A percentile compares a stretch with the other conserved stretches of the same genome.
Conservation (phyloP, 2,888 invertebrate species). For the Fragum sueziense region DNA sequence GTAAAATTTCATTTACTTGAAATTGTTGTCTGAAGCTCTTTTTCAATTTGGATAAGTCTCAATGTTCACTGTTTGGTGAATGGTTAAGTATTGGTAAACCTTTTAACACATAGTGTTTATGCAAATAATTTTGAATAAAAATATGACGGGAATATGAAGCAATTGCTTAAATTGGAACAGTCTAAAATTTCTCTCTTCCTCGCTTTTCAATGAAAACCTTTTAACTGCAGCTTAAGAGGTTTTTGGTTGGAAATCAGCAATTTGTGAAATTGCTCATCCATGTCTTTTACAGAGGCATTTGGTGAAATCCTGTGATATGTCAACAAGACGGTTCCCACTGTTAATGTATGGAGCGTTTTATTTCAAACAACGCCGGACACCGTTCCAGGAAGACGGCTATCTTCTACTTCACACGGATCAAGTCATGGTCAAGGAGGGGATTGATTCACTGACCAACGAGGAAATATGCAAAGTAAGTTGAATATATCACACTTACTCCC, state of each 20-base stretch:
- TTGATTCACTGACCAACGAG: conserved; percentile 40
- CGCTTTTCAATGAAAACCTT: too few species aligned
- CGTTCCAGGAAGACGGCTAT: conserved; percentile 46
- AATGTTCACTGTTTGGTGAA: too few species aligned
- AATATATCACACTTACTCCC: not conserved
- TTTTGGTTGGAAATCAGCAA: not conserved
- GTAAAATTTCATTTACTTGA: too few species aligned
- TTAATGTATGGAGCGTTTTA: conserved; percentile 20
- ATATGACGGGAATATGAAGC: too few species aligned
- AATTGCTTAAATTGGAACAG: too few species aligned
- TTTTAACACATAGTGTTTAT: too few species aligned
- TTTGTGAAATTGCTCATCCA: not conserved
- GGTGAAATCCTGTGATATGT: conserved; percentile 41
- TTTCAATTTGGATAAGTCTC: too few species aligned
- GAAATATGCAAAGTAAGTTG: conserved; percentile 50
- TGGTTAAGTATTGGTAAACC: too few species aligned
- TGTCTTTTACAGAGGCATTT: conserved; percentile 47
- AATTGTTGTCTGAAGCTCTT: too few species aligned
- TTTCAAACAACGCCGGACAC: conserved; percentile 22
- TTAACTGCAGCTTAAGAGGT: too few species aligned
- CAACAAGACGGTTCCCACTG: conserved; percentile 20
- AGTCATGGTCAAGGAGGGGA: conserved; percentile 57
- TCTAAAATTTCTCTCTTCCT: too few species aligned
- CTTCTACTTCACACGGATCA: conserved; percentile 55
- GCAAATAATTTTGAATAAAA: too few species aligned